Base-by-base conservation (phyloP, 2,888 invertebrate species). In the Willowsia nigromaculata region DNA sequence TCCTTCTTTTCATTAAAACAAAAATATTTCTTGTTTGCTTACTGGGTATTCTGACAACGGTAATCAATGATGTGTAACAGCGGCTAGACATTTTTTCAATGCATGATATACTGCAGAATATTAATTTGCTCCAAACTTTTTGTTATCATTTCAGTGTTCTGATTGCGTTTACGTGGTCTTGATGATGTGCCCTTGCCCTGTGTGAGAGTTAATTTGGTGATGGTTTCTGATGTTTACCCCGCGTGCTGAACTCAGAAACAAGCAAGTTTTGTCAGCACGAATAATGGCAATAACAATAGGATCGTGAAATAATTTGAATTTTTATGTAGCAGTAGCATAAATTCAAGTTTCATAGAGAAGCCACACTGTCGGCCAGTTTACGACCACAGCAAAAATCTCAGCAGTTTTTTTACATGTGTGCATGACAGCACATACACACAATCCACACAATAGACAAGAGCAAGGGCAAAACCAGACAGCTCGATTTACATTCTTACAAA, bases 381-480 rank as follows among this genome's bases (percentile, higher is more conserved):
- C 85, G 80, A 86, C 85, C 85, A 25, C 80, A 86, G 50, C 5
- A 65, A 81, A 81, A 81, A 53, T 53, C 27, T 37, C 47, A 18
- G 27, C 11, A 27, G 5, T 37, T 68, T 76, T n/a, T 27, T 40
- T 86, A 37, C 85, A 80, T 68, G 65, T 85, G 84, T 62, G 50
- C 85, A 86, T 86, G 85, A 86, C 85, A 86, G 25, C 78, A 37
- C 85, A 78, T 11, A 74, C 53, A 78, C 53, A 78, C 27, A n/a
- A n/a, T n/a, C n/a, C n/a, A 22, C 30, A 78, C 59, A 86, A 78
- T 11, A 86, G 85, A 85, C 85, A 30, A 80, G 85, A 86, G 68
- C 85, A 86, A 86, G 80, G 85, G 85, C 85, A 86, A 18, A n/a
- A 65, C 50, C 68, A 78, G 85, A 86, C 85, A 80, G 80, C 37